A percentile compares a stretch with the other conserved stretches of the same genome.
phyloP scores from a whole-genome alignment of 2,888 invertebrate species.

The Laothoe populi region DNA sequence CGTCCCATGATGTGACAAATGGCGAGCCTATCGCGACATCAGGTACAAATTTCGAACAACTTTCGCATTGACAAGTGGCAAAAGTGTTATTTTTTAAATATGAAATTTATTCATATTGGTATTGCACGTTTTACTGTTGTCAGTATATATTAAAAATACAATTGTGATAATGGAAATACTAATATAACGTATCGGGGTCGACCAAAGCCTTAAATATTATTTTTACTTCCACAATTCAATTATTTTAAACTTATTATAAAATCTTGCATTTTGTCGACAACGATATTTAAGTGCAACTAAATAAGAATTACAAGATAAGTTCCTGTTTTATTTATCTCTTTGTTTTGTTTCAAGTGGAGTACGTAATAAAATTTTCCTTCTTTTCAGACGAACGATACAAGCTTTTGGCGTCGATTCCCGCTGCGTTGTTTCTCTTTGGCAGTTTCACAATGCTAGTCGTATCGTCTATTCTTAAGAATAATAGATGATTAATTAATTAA shows the following conservation, averaged over 20 bases:
- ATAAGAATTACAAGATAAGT: neutral
- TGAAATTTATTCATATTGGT: neutral
- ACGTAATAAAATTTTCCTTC: conserved; percentile 48
- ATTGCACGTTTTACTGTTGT: neutral
- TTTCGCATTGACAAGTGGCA: too few species aligned
- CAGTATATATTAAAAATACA: neutral
- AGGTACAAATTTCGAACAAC: too few species aligned
- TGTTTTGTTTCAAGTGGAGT: neutral
- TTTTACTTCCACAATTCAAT: too few species aligned
- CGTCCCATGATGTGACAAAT: too few species aligned
- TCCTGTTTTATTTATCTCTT: neutral
- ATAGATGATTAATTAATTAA: conserved; percentile 64
- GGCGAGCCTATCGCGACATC: too few species aligned
- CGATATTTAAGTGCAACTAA: neutral
- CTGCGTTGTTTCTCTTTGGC: conserved; percentile 89
- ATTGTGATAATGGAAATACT: neutral
- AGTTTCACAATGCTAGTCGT: conserved; percentile 88
- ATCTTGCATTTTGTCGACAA: neutral
- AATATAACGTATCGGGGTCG: neutral
- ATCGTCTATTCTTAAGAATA: conserved; percentile 65
- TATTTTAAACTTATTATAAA: neutral
- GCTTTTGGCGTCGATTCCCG: conserved; percentile 91
- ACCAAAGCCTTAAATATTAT: too few species aligned
- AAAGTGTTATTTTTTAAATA: too few species aligned
- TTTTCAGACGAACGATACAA: conserved; percentile 91